Evolutionary conservation across 2,888 invertebrate genomes (phyloP), one percentile per base, ranked within the genome.

Genomic region (Elgonia sp.): DNA sequence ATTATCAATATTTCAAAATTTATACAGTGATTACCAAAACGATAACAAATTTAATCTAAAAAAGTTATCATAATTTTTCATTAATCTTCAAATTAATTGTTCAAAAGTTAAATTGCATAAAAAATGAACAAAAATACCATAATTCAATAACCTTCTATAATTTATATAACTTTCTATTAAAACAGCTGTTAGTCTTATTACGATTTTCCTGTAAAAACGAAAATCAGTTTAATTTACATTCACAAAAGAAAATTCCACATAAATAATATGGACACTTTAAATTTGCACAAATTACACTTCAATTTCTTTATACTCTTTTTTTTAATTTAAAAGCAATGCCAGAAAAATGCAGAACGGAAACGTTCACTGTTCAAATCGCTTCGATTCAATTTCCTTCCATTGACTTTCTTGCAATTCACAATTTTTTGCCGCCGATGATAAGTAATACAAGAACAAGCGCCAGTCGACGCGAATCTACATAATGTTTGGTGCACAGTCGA

Each of bases 401-500:
- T 53, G 62, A 82, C 82, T 82, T 82, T 82, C 82, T 69, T 83
- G 81, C 69, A n/a, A 62, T 46, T 70, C 62, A 18, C 29, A 21
- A 55, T 46, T 76, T 70, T 77, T 84, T 70, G 62, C 62, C 37
- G 21, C n/a, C 21, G 9, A 14, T 37, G 67, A 76, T 83, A 83
- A 83, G 60, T 21, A 29, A 63, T 29, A 62, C 55, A 50, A 60
- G 70, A 81, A 81, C 80, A 67, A 39, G 46, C 39, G 29, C 29
- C 60, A 37, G 29, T 57, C 67, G n/a, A n/a, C 21, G 72, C 72
- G 55, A 82, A 77, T 63, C 67, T 72, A n/a, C 77, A 72, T 77
- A 84, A 50, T 21, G 73, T 53, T 70, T 46, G 57, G 40, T 79
- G 84, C 84, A 79, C 79, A 73, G 65, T 76, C 79, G 84, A 79